Base-by-base conservation (phyloP, 1,140 invertebrate genomes). In the Drosophila ogumai region DNA sequence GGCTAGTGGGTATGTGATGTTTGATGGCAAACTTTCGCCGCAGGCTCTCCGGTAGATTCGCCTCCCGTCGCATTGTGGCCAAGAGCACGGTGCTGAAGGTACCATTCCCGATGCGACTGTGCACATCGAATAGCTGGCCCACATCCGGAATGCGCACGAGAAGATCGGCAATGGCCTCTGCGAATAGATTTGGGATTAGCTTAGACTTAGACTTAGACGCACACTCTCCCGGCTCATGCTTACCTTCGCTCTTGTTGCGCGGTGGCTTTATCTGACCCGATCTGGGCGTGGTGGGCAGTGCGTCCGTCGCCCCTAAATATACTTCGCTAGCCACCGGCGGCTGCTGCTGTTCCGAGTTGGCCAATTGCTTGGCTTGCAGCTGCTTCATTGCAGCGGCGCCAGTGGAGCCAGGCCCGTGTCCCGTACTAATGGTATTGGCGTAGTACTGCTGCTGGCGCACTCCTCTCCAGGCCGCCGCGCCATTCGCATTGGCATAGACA, bases 1-100 rank as follows among this genome's bases (percentile, higher is more conserved):
- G 96, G 77, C 95, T 96, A 41, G 96, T 97, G 10, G 97, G 97
- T 71, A 97, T 95, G 32, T 97, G 94, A 92, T 97, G 95, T 91
- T 98, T 98, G 25, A 98, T 94, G 2, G 97, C 97, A 93, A 96
- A 97, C 90, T 94, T 94, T 86, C 94, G 94, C 28, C 93, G 92
- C 57, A 95, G 93, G 32, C 93, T 92, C 1, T 94, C 93, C n/a
- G 92, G 84, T 55, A 87, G 43, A 52, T 93, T 64, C 12, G 92
- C 67, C 12, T 93, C 86, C 10, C 95, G 93, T 68, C 95, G 95
- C 28, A 96, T 85, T 10, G 95, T 95, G 5, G 95, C 96, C 66
- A 97, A 88, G 75, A 95, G 97, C 2, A 98, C 97, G 13, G 95
- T 96, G 85, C 96, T 97, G 67, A 97, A 98, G 1, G 96, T 96